A percentile compares a stretch with the other conserved stretches of the same genome.
Evolutionary conservation across 2,888 invertebrate genomes (phyloP).

Genomic region (Papilio protenor): DNA sequence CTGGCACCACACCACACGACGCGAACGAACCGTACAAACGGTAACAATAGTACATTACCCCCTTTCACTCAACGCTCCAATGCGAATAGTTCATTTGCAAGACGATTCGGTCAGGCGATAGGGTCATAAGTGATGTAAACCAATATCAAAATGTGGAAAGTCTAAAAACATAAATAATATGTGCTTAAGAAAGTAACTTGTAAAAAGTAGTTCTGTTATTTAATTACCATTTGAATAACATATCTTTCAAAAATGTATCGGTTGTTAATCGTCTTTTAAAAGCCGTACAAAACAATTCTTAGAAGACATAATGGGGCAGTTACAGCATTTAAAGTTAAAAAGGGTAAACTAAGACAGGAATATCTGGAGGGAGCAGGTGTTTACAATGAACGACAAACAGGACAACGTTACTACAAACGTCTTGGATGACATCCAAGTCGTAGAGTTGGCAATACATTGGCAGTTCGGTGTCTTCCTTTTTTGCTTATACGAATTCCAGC

Average conservation of each 20-base stretch:
- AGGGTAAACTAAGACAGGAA: conserved; percentile 59
- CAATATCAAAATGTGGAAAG: conserved; percentile 2
- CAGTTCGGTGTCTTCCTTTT: conserved; percentile 49
- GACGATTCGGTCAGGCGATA: conserved; percentile 13
- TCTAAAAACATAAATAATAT: neutral
- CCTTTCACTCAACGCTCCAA: conserved; percentile 71
- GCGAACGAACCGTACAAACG: conserved; percentile 24
- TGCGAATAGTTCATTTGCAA: conserved; percentile 59
- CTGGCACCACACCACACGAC: conserved; percentile 24
- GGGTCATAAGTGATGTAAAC: conserved; percentile 12
- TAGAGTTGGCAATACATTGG: conserved; percentile 52
- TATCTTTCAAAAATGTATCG: neutral
- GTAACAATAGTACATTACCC: conserved; percentile 50
- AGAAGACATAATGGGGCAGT: conserved; percentile 10
- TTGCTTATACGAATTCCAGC: conserved; percentile 53
- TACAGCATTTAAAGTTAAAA: conserved; percentile 52
- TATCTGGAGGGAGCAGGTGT: conserved; percentile 62
- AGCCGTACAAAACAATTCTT: conserved; percentile 19
- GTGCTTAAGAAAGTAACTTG: neutral
- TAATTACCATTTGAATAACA: neutral
- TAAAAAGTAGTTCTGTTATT: neutral
- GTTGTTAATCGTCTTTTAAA: neutral
- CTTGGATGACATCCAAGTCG: conserved; percentile 63
- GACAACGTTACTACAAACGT: conserved; percentile 57
- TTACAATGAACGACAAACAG: conserved; percentile 64